phyloP scores from a whole-genome alignment of 1,140 invertebrate species.

The Stegodyphus mimosarum region DNA sequence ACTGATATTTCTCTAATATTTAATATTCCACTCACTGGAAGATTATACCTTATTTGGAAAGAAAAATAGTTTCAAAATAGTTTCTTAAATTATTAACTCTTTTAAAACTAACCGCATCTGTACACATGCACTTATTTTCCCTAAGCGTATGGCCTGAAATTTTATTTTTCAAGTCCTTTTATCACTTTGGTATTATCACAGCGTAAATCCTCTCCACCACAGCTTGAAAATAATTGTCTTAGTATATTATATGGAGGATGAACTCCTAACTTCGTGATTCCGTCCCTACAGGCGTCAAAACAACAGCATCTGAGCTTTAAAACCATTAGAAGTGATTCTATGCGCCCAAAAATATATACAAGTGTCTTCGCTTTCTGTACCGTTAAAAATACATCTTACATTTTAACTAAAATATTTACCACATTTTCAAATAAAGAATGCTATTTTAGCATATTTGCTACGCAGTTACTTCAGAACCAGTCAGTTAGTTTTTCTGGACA shows the following conservation, averaged over 20 bases:
- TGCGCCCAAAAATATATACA: not conserved
- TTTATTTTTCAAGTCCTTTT: not conserved
- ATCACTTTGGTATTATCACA: not conserved
- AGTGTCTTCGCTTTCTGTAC: conserved; percentile 26
- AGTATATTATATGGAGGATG: not conserved
- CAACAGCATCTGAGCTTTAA: conserved; percentile 25
- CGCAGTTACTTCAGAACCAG: not conserved
- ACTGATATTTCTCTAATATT: not conserved
- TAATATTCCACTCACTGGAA: not conserved
- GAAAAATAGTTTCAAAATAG: not conserved
- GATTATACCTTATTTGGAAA: not conserved
- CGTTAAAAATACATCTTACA: not conserved
- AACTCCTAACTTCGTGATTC: not conserved
- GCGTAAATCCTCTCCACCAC: not conserved
- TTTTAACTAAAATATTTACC: not conserved
- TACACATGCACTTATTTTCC: not conserved
- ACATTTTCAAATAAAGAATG: not conserved
- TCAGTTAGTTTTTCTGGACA: not conserved
- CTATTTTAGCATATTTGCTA: not conserved
- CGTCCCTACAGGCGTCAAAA: conserved; percentile 29
- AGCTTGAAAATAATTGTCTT: not conserved
- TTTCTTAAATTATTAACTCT: not conserved
- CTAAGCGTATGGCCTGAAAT: not conserved
- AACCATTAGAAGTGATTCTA: not conserved
- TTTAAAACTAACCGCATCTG: not conserved